phyloP scores from a whole-genome alignment of 1,140 invertebrate species.

The Atta colombica region DNA sequence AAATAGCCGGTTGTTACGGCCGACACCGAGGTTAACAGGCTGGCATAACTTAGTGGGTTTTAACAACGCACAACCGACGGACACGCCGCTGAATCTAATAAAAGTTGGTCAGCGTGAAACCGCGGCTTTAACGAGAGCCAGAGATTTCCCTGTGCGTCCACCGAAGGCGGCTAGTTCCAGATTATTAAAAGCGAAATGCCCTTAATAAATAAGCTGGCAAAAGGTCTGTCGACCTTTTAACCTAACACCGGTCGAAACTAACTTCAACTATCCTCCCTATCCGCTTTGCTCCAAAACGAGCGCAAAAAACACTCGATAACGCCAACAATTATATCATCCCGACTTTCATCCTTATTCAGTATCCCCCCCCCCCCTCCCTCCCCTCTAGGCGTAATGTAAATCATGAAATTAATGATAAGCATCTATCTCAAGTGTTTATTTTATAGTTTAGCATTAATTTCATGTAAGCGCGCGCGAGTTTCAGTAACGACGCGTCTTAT shows the following conservation, averaged over 20 bases:
- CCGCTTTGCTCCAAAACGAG: not conserved
- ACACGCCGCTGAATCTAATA: slow-evolving; percentile 78
- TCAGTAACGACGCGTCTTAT: not conserved
- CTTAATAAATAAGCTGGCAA: slow-evolving; percentile 79
- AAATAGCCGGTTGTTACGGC: slow-evolving; percentile 56
- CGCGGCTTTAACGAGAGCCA: slow-evolving; percentile 74
- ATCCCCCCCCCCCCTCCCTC: too few relatives aligned
- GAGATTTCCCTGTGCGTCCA: slow-evolving; percentile 51
- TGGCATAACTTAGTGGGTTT: slow-evolving; percentile 76
- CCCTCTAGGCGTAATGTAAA: not conserved
- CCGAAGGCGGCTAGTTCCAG: slow-evolving; percentile 75
- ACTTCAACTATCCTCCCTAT: not conserved
- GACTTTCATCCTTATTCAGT: not conserved
- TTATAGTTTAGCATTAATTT: not conserved
- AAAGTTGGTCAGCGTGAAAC: slow-evolving; percentile 83
- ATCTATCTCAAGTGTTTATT: not conserved
- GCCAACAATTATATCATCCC: not conserved
- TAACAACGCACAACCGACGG: slow-evolving; percentile 71
- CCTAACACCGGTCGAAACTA: not conserved
- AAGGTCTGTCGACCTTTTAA: slow-evolving; percentile 48
- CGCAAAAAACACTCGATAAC: slow-evolving; percentile 59
- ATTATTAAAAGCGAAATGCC: slow-evolving; percentile 82
- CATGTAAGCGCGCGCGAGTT: not conserved
- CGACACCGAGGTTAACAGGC: slow-evolving; percentile 67
- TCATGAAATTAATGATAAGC: not conserved